Conservation (phyloP, 1,140 invertebrate genomes). For the Sycobia sp. region DNA sequence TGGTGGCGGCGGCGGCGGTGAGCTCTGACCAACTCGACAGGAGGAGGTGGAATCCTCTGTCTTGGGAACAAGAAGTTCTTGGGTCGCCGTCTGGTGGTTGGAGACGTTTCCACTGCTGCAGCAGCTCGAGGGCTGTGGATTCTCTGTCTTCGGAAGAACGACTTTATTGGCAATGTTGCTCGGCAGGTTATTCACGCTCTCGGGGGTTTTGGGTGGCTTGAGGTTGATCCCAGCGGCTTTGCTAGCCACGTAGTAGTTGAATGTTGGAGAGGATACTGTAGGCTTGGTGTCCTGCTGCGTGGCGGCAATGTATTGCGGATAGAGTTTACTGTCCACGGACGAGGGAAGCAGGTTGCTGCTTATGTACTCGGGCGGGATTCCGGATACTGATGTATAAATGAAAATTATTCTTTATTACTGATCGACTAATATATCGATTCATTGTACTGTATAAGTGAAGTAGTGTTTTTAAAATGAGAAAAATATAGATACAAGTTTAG, state of each 20-base stretch:
- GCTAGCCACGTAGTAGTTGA: slow-evolving; percentile 58
- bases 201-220: slow-evolving; percentile 66
- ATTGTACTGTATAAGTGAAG: neutral
- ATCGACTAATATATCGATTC: no score
- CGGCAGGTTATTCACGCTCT: slow-evolving; percentile 45
- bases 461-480: neutral
- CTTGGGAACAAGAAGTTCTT: slow-evolving; percentile 70
- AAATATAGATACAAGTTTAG: neutral
- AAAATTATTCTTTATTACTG: no score
- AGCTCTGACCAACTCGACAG: slow-evolving; percentile 45
- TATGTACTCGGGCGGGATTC: slow-evolving; percentile 58
- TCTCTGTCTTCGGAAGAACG: slow-evolving; percentile 63
- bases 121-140: slow-evolving; percentile 57
- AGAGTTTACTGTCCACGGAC: slow-evolving; percentile 56
- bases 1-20: slow-evolving; percentile 59
- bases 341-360: slow-evolving; percentile 56
- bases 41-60: slow-evolving; percentile 62
- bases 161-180: slow-evolving; percentile 27
- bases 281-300: slow-evolving; percentile 54
- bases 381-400: slow-evolving; percentile 46
- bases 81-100: slow-evolving; percentile 43
- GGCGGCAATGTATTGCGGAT: slow-evolving; percentile 49
- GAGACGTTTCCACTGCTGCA: slow-evolving; percentile 61
- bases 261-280: slow-evolving; percentile 52
- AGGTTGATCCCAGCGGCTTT: slow-evolving; percentile 55